phyloP scores from a whole-genome alignment of 2,888 invertebrate genomes.

The Leucophenga montana region DNA sequence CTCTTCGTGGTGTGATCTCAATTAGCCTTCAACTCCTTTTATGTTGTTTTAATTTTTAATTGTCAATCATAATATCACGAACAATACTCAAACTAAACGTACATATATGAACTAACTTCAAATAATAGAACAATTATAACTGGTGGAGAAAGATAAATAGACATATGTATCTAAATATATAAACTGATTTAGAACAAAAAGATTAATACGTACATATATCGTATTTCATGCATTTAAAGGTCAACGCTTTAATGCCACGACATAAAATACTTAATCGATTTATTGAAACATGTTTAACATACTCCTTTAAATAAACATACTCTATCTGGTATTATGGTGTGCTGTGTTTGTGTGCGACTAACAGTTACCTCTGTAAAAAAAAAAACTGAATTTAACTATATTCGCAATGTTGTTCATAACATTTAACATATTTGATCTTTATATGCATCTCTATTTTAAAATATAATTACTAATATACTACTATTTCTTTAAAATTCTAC shows the following conservation, averaged over 20 bases:
- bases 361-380: slow-evolving; percentile 35
- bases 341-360: slow-evolving; percentile 48
- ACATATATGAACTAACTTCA: background rate
- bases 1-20: background rate
- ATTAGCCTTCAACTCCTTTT: slow-evolving; percentile 6
- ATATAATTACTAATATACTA: background rate
- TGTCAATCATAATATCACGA: background rate
- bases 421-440: background rate
- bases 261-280: too few species aligned
- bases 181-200: background rate
- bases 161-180: too few species aligned
- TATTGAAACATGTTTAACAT: too few species aligned
- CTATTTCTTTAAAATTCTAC: slow-evolving; percentile 35
- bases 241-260: too few species aligned
- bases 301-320: background rate
- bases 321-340: slow-evolving; percentile 45
- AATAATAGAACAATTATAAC: background rate
- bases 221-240: too few species aligned
- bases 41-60: background rate
- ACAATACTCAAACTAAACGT: background rate
- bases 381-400: slow-evolving; percentile 37
- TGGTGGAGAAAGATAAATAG: too few species aligned
- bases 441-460: background rate
- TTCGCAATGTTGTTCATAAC: slow-evolving; percentile 3
- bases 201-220: background rate